A percentile compares a stretch with the other conserved stretches of the same genome.
Evolutionary conservation across 2,797 vertebrate genomes (phyloP).

Genomic region (Podargus strigoides): DNA sequence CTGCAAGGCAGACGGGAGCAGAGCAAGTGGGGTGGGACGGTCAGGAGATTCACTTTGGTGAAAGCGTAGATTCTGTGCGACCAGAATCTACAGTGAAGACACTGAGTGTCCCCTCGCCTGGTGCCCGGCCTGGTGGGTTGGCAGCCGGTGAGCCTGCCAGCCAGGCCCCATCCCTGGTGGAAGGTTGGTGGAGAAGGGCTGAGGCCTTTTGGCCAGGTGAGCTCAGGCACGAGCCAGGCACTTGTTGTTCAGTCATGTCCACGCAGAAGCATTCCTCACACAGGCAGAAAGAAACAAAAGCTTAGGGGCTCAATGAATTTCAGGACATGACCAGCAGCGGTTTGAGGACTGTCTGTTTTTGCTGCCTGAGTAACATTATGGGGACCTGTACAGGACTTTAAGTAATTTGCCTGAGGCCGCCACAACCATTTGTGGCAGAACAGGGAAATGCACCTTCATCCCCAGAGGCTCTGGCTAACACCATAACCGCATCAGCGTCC

Average conservation of each 20-base stretch:
- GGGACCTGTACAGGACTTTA: not conserved
- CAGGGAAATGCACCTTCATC: constrained; percentile 43
- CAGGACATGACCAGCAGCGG: not conserved
- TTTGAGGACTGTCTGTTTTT: not conserved
- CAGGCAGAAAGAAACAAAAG: not conserved
- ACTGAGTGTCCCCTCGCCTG: rapidly evolving
- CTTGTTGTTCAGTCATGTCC: not conserved
- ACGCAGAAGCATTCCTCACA: not conserved
- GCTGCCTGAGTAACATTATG: not conserved
- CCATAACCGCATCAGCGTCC: constrained; percentile 48
- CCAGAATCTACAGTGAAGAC: not conserved
- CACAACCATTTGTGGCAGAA: constrained; percentile 43
- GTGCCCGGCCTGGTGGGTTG: rapidly evolving
- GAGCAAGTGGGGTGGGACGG: not conserved
- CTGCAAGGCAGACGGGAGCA: too few species aligned
- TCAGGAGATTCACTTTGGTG: not conserved
- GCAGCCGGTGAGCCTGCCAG: not conserved
- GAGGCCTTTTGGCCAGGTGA: not conserved
- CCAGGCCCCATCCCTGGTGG: rapidly evolving
- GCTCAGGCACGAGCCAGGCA: not conserved
- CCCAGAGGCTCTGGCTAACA: constrained; percentile 64
- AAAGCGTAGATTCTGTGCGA: too few species aligned
- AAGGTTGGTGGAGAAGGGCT: not conserved
- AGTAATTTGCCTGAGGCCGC: constrained; percentile 21
- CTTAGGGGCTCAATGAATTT: not conserved